A percentile compares a stretch with the other conserved stretches of the same genome.
Conservation (phyloP, 2,113 vertebrate genomes). For the Corythornis madagascariensis region DNA sequence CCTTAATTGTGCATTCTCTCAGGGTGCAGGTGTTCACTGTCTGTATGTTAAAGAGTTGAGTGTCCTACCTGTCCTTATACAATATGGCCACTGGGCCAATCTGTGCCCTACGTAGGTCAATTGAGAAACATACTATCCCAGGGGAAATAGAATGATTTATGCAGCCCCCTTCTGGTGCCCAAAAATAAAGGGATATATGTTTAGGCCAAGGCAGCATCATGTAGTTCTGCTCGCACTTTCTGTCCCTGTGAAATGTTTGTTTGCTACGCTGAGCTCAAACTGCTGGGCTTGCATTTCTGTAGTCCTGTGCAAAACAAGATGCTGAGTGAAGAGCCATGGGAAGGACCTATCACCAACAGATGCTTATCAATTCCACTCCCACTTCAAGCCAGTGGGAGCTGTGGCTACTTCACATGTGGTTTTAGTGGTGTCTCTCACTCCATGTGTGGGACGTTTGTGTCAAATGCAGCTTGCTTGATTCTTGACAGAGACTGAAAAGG, state of each 20-base stretch:
- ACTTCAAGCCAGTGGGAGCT: neutral
- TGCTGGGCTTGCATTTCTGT: neutral
- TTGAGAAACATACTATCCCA: neutral
- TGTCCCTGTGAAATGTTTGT: neutral
- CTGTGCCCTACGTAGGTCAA: constrained; percentile 26
- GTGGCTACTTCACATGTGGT: neutral
- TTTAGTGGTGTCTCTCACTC: neutral
- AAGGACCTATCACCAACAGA: neutral
- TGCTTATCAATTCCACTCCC: neutral
- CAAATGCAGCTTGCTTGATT: neutral
- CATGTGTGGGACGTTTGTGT: rapidly evolving
- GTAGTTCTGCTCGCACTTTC: neutral
- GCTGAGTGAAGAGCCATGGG: neutral
- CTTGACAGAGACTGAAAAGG: neutral
- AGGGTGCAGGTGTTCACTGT: neutral
- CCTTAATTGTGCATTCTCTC: constrained; percentile 62
- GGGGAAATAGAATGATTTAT: neutral
- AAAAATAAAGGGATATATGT: neutral
- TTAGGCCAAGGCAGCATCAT: neutral
- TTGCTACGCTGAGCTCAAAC: neutral
- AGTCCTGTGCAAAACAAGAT: neutral
- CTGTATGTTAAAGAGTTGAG: constrained; percentile 58
- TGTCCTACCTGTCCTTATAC: constrained; percentile 61
- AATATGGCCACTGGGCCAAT: constrained; percentile 6
- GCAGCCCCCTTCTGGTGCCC: neutral